Base-by-base conservation (phyloP, 2,888 invertebrate species). In the Unio delphinus region DNA sequence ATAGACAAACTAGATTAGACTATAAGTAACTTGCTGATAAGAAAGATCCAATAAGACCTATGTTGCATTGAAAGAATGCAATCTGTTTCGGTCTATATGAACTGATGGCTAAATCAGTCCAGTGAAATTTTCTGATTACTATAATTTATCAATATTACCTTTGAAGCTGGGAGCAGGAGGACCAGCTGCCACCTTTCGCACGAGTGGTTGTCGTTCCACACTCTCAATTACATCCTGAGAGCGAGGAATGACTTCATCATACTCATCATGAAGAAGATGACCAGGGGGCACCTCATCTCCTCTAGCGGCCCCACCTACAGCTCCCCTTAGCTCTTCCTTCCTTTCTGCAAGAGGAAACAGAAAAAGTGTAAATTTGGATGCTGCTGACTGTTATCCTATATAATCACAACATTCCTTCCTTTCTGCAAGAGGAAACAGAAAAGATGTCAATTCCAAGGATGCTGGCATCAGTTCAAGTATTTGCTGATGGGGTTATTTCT, bases 101-200 rank as follows among this genome's bases (percentile, higher is more conserved):
- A 20, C 15, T 61, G 28, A 30, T 11, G 20, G 20, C 28, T 61
- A 34, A 61, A 61, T 11, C n/a, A 15, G n/a, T 61, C 17, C 30
- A n/a, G 28, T 18, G 34, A 11, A 11, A 45, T 45, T 45, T 1
- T 45, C 45, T 11, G 45, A 45, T 45, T 45, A 11, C 45, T 45
- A 11, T 45, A 1, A 45, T 45, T 45, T 45, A 7, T 7, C 23
- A 7, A 28, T 34, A 17, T 62, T 72, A 80, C 87, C 87, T 85
- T 82, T 86, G 69, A 86, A 87, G 30, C 80, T 70, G 0, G 84
- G 83, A 0, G 78, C 67, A 61, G 86, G 79, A 30, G 84, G 84
- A 7, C 82, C 84, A 11, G 86, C 79, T 34, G 87, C 86, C 34
- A 87, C 80, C 69, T 87, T 87, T 28, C 87, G 74, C 3, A 81